Evolutionary conservation across 2,888 invertebrate genomes (phyloP).

Genomic region (Eupithecia inturbata): DNA sequence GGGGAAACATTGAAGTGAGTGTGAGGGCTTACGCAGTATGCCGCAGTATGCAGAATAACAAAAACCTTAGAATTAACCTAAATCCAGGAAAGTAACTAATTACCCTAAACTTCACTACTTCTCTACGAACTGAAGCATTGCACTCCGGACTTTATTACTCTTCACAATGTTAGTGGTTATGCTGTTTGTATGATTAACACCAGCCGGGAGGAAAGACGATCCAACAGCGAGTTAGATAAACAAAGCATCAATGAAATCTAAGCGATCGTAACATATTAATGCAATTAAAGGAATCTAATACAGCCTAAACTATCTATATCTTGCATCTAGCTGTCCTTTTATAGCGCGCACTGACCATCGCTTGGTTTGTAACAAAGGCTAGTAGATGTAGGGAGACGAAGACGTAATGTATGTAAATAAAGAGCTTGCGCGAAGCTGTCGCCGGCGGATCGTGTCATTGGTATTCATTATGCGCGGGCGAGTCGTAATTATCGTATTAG

Average conservation of each 20-base stretch:
- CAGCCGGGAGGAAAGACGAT: conserved; percentile 7
- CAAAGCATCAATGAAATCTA: conserved; percentile 40
- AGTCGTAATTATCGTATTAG: conserved; percentile 64
- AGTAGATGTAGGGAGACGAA: background rate
- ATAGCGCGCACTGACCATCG: conserved; percentile 9
- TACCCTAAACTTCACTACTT: background rate
- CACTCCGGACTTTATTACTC: background rate
- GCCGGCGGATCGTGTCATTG: conserved; percentile 51
- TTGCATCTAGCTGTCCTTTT: conserved; percentile 20
- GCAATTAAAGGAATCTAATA: conserved; percentile 53
- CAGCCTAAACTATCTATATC: conserved; percentile 30
- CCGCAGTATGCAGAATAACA: too few relatives aligned
- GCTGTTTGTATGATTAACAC: background rate
- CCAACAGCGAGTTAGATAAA: conserved; percentile 24
- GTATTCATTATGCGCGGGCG: conserved; percentile 61
- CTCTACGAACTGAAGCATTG: background rate
- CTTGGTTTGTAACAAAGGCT: conserved; percentile 1
- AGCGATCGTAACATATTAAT: conserved; percentile 45
- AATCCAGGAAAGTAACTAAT: background rate
- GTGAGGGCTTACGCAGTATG: too few relatives aligned
- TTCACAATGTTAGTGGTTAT: background rate
- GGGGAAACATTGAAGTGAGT: too few relatives aligned
- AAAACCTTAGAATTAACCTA: too few relatives aligned
- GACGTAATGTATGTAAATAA: conserved; percentile 18
- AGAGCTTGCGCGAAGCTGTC: conserved; percentile 21